Evolutionary conservation across 2,797 vertebrate species (phyloP).

Genomic region (Acanthurus tractus): DNA sequence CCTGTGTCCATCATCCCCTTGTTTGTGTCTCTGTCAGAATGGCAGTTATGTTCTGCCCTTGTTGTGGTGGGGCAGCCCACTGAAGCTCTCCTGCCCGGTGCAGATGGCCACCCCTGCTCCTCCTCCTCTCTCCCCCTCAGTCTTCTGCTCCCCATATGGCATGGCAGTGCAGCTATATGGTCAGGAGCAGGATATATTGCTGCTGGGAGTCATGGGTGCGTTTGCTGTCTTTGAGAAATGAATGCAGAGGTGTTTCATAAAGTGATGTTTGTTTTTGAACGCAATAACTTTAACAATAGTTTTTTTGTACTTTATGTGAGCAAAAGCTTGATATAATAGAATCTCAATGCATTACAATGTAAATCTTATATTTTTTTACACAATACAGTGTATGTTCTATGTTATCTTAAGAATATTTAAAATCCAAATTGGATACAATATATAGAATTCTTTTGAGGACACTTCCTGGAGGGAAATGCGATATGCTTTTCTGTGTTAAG

Average conservation of each 20-base stretch:
- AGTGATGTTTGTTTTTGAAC: not conserved
- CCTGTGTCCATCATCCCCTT: not conserved
- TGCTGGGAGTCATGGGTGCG: conserved; percentile 70
- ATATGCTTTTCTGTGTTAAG: not conserved
- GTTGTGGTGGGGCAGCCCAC: conserved; percentile 80
- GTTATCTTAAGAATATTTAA: no score
- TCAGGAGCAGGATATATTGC: conserved; percentile 32
- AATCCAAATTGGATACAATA: no score
- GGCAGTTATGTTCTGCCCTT: conserved; percentile 82
- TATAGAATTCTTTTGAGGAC: no score
- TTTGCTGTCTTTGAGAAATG: not conserved
- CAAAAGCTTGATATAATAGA: not conserved
- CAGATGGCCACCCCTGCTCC: conserved; percentile 24
- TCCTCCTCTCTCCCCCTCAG: conserved; percentile 37
- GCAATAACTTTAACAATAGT: not conserved
- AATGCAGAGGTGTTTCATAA: not conserved
- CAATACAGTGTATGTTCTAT: no score
- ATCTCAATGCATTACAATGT: not conserved
- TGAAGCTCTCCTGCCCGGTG: conserved; percentile 83
- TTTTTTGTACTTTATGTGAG: not conserved
- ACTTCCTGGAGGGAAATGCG: not conserved
- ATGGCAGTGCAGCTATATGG: conserved; percentile 74
- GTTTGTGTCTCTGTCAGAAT: conserved; percentile 68
- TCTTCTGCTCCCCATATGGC: conserved; percentile 78
- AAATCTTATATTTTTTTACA: no score